These are phyloP conservation scores for Setipinna tenuifilis DNA, from an alignment of 2,797 vertebrate genomes.

Conservation along the genomic window DNA sequence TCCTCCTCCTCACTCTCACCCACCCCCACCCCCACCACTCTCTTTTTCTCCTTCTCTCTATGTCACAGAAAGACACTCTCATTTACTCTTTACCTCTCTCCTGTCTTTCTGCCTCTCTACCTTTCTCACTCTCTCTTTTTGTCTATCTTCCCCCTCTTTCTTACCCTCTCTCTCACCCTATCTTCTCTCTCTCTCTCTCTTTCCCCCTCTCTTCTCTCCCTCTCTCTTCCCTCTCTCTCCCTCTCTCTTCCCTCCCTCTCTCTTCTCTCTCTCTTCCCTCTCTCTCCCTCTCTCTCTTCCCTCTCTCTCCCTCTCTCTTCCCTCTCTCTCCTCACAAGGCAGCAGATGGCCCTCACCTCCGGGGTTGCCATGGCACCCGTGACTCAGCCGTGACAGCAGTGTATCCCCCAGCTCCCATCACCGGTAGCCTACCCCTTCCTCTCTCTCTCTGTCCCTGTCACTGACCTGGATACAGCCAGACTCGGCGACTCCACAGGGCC, in stretches of 20 bases:
- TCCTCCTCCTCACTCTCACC: neutral
- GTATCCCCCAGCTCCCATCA: constrained; percentile 25
- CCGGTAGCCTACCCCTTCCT: neutral
- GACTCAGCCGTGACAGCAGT: constrained; percentile 65
- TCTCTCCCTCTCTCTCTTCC: neutral
- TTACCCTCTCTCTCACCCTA: too few species aligned
- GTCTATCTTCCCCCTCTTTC: too few species aligned
- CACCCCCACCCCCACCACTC: neutral
- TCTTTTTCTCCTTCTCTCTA: neutral
- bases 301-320: neutral
- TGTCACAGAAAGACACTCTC: too few species aligned
- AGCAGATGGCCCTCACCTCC: constrained; percentile 60
- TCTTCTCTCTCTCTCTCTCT: neutral
- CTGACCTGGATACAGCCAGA: constrained; percentile 24
- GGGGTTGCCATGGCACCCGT: constrained; percentile 67
- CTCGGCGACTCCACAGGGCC: neutral
- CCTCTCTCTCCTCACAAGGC: constrained; percentile 7
- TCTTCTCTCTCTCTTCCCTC: neutral
- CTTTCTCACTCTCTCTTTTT: too few species aligned
- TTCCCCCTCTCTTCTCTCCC: neutral
- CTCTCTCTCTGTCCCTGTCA: neutral
- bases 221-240: neutral
- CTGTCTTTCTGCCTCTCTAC: too few species aligned
- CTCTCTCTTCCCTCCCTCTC: neutral
- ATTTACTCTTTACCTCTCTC: too few species aligned